phyloP scores from a whole-genome alignment of 2,113 vertebrate genomes.

The Gymnocephalus cernua region DNA sequence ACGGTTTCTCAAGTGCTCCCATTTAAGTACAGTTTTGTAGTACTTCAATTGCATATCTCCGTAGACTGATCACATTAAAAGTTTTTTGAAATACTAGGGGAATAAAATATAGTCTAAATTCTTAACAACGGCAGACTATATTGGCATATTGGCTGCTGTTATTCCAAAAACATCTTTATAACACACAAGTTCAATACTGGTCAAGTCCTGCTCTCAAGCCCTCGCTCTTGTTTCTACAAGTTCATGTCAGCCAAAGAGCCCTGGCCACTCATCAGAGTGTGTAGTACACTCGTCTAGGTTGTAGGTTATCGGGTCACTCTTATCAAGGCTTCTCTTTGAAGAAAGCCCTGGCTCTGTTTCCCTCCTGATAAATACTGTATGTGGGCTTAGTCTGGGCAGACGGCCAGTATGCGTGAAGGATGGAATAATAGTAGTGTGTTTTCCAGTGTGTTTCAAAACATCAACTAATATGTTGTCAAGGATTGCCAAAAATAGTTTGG shows the following conservation, averaged over 20 bases:
- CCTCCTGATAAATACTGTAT: constrained; percentile 74
- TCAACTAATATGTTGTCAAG: constrained; percentile 41
- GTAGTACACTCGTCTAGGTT: constrained; percentile 35
- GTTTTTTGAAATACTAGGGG: neutral
- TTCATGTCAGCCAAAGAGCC: constrained; percentile 34
- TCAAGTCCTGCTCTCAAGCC: constrained; percentile 8
- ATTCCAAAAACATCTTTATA: neutral
- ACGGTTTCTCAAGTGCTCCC: neutral
- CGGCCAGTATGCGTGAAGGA: constrained; percentile 62
- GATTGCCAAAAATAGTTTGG: constrained; percentile 48
- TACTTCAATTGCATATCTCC: neutral
- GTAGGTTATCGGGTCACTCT: constrained; percentile 68
- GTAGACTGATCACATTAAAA: neutral
- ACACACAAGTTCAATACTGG: neutral
- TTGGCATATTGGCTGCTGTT: neutral
- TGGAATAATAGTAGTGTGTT: constrained; percentile 39
- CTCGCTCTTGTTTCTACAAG: constrained; percentile 50
- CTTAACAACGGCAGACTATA: constrained; percentile 10
- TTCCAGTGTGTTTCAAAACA: constrained; percentile 57
- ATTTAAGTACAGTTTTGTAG: neutral
- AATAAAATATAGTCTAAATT: neutral
- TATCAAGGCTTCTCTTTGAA: constrained; percentile 78
- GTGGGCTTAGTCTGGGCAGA: constrained; percentile 65
- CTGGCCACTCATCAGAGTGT: constrained; percentile 45
- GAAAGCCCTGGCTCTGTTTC: constrained; percentile 63